phyloP scores from a whole-genome alignment of 2,888 invertebrate species.

The Netelia melanura region DNA sequence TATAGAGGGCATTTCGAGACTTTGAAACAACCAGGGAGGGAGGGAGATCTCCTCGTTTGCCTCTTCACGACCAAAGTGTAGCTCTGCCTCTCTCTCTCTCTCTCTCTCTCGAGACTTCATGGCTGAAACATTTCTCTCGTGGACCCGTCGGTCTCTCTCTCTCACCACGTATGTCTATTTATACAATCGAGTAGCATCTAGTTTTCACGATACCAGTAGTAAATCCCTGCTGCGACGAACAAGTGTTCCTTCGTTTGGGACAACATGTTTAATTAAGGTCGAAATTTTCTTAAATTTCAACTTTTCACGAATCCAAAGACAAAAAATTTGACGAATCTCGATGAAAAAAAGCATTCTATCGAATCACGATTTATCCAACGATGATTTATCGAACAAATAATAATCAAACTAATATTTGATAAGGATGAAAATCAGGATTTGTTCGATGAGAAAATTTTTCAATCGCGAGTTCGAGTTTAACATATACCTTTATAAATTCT shows the following conservation, averaged over 20 bases:
- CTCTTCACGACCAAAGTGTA: slow-evolving; percentile 22
- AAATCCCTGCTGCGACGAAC: slow-evolving; percentile 60
- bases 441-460: neutral
- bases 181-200: slow-evolving; percentile 58
- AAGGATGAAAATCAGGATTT: neutral
- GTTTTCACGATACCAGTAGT: slow-evolving; percentile 56
- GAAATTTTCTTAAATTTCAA: slow-evolving; percentile 13
- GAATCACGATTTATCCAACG: too few species aligned
- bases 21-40: slow-evolving; percentile 26
- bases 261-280: slow-evolving; percentile 1
- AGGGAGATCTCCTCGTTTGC: slow-evolving; percentile 30
- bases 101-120: slow-evolving; percentile 30
- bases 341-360: too few species aligned
- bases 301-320: neutral
- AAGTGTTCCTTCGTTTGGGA: slow-evolving; percentile 59
- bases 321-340: too few species aligned
- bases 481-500: slow-evolving; percentile 46
- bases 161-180: slow-evolving; percentile 51
- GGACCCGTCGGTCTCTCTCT: slow-evolving; percentile 21
- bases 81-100: slow-evolving; percentile 3
- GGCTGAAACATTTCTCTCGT: slow-evolving; percentile 55
- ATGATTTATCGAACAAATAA: slow-evolving; percentile 7
- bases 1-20: slow-evolving; percentile 53
- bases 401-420: neutral
- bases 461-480: slow-evolving; percentile 27